Conservation (phyloP, 2,113 vertebrate species). For the Mus spicilegus region DNA sequence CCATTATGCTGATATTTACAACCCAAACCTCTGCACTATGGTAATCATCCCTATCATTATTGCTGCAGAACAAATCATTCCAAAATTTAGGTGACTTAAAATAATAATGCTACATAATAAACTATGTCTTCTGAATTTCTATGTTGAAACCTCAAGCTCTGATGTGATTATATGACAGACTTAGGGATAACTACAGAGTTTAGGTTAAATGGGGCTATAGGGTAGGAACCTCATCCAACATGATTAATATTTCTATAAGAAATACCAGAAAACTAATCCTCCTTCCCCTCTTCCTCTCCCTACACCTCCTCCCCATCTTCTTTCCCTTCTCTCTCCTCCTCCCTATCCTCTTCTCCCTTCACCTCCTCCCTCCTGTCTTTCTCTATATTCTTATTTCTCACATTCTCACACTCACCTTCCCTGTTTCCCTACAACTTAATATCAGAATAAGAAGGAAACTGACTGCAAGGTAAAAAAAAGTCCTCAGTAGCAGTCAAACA, state of each 20-base stretch:
- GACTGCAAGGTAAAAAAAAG: not conserved
- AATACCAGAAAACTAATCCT: not conserved
- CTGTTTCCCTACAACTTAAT: not conserved
- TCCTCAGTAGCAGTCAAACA: not conserved
- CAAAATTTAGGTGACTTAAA: not conserved
- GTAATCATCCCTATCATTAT: not conserved
- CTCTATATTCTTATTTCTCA: too few species aligned
- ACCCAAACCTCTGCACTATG: not conserved
- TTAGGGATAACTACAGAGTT: not conserved
- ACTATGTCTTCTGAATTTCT: not conserved
- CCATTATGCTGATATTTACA: constrained; percentile 35
- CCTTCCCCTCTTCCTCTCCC: not conserved
- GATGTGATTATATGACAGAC: not conserved
- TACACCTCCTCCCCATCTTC: not conserved
- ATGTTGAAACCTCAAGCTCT: not conserved
- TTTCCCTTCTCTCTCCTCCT: rapidly evolving
- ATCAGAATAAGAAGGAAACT: not conserved
- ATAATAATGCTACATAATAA: not conserved
- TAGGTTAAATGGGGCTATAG: not conserved
- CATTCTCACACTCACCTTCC: not conserved
- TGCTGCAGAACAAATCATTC: not conserved
- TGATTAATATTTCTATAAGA: not conserved
- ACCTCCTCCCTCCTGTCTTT: not conserved
- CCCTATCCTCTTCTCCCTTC: not conserved
- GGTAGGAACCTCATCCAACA: not conserved